Evolutionary conservation across 2,797 vertebrate species (phyloP).

Genomic region (Discoglossus pictus): DNA sequence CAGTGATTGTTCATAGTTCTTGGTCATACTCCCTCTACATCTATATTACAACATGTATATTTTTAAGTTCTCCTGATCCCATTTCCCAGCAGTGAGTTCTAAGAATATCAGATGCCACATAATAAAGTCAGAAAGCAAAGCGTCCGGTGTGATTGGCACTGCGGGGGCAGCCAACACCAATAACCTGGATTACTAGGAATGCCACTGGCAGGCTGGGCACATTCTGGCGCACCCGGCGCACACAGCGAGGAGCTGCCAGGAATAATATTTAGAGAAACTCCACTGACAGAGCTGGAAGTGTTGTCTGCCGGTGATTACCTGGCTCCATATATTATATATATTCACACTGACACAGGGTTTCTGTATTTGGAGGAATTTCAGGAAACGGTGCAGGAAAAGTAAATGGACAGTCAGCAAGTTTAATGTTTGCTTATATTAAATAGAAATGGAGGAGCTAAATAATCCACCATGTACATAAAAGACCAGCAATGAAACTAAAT

Average conservation of each 20-base stretch:
- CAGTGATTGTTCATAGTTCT: too few species aligned
- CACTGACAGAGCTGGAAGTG: not conserved
- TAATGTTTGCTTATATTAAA: too few species aligned
- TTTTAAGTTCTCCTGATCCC: not conserved
- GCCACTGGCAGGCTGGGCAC: slow-evolving; percentile 16
- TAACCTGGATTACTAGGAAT: slow-evolving; percentile 18
- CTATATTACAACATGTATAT: not conserved
- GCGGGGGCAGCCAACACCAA: slow-evolving; percentile 17
- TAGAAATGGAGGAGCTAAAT: too few species aligned
- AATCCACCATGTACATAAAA: too few species aligned
- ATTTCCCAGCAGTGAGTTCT: slow-evolving; percentile 1
- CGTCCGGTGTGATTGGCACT: not conserved
- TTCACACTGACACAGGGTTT: too few species aligned
- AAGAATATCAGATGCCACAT: slow-evolving; percentile 3
- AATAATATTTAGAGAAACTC: slow-evolving; percentile 12
- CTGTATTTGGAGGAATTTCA: too few species aligned
- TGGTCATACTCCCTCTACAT: not conserved
- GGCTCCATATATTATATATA: too few species aligned
- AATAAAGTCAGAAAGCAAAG: slow-evolving; percentile 19
- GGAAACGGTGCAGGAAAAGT: too few species aligned
- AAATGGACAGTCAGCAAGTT: too few species aligned
- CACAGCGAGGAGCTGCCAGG: not conserved
- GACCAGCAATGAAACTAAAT: too few species aligned
- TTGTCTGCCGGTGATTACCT: slow-evolving; percentile 14
- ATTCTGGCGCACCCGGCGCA: slow-evolving; percentile 8